Evolutionary conservation across 2,888 invertebrate species (phyloP).

Genomic region (Octodonta nipae): DNA sequence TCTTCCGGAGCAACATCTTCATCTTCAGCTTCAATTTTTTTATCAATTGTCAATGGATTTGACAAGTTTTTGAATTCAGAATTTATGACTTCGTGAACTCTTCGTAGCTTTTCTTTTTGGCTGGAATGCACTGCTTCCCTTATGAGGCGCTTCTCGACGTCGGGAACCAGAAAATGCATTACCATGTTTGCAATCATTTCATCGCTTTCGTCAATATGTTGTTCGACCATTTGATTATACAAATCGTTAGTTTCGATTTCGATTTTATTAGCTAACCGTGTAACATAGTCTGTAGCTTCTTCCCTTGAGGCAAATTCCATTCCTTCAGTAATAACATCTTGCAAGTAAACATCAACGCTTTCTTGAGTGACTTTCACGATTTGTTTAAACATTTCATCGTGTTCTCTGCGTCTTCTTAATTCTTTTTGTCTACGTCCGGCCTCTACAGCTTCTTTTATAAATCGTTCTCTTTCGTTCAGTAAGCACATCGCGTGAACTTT

Average conservation of each 20-base stretch:
- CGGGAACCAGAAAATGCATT: slow-evolving; percentile 45
- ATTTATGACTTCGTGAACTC: slow-evolving; percentile 34
- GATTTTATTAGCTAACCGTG: slow-evolving; percentile 41
- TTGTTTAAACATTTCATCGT: slow-evolving; percentile 70
- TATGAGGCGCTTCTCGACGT: slow-evolving; percentile 37
- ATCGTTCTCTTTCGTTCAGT: slow-evolving; percentile 61
- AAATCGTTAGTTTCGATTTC: slow-evolving; percentile 39
- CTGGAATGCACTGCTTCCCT: slow-evolving; percentile 30
- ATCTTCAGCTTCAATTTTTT: no score
- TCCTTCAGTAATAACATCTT: slow-evolving; percentile 48
- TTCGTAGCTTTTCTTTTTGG: slow-evolving; percentile 32
- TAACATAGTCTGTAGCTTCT: slow-evolving; percentile 41
- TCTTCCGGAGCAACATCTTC: no score
- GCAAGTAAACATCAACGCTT: slow-evolving; percentile 48
- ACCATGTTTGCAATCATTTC: slow-evolving; percentile 45
- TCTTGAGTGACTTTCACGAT: slow-evolving; percentile 46
- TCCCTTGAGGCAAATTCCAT: slow-evolving; percentile 44
- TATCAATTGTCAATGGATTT: no score
- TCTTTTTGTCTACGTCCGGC: slow-evolving; percentile 67
- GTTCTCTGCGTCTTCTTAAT: slow-evolving; percentile 53
- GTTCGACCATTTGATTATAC: neutral
- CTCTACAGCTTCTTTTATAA: slow-evolving; percentile 43
- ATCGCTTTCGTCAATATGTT: slow-evolving; percentile 33
- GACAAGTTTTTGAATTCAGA: slow-evolving; percentile 17
- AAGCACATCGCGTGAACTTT: slow-evolving; percentile 66